Conservation (phyloP, 2,888 invertebrate genomes). For the Xestia rhomboidea region DNA sequence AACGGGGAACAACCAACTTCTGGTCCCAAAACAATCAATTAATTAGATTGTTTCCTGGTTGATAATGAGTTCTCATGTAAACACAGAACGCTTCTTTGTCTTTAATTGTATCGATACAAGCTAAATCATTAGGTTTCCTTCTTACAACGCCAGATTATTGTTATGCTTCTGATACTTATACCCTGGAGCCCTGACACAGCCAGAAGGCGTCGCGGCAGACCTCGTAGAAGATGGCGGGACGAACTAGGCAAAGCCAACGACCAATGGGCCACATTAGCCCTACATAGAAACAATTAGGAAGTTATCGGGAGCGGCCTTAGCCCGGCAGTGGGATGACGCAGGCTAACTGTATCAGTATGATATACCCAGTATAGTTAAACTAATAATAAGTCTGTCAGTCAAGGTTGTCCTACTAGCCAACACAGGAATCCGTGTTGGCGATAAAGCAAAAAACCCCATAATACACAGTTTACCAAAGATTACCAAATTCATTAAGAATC, state of each 20-base stretch:
- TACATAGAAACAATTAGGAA: too few relatives aligned
- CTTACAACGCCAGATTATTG: neutral
- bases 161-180: too few relatives aligned
- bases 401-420: neutral
- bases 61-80: neutral
- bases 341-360: too few relatives aligned
- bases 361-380: neutral
- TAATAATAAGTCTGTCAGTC: neutral
- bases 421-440: neutral
- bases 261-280: too few relatives aligned
- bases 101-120: neutral
- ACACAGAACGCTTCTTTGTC: neutral
- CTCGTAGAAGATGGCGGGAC: too few relatives aligned
- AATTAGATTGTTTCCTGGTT: too few relatives aligned
- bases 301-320: too few relatives aligned
- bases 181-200: too few relatives aligned
- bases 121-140: neutral
- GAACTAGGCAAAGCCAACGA: too few relatives aligned
- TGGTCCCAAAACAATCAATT: conserved; percentile 3
- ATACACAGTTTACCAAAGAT: neutral
- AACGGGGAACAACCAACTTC: neutral
- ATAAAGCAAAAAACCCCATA: neutral
- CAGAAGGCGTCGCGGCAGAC: too few relatives aligned
- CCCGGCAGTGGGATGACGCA: too few relatives aligned
- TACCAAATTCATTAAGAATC: neutral